Percentiles rank a stretch among this genome's conserved stretches.
phyloP scores from a whole-genome alignment of 2,888 invertebrate species.

The Mellilla xanthometata region DNA sequence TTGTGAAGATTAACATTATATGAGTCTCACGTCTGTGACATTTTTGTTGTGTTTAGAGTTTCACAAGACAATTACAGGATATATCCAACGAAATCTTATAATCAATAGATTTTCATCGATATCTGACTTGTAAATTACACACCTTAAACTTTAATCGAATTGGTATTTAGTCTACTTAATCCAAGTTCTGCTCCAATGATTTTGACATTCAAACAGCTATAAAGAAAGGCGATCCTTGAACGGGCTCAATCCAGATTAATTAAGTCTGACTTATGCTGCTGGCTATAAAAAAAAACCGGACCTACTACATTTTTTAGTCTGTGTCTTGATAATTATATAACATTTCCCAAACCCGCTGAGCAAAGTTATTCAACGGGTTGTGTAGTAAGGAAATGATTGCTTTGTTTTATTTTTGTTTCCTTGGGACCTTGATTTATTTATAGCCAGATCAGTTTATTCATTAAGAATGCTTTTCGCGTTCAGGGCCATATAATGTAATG shows the following conservation, averaged over 20 bases:
- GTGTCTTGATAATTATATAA: slow-evolving; percentile 36
- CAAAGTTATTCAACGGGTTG: slow-evolving; percentile 33
- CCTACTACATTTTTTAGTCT: slow-evolving; percentile 32
- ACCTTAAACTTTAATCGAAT: no score
- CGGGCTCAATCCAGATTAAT: slow-evolving; percentile 21
- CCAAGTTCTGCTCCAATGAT: slow-evolving; percentile 1
- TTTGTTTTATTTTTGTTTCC: slow-evolving; percentile 18
- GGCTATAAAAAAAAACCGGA: slow-evolving; percentile 29
- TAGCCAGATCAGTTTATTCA: not conserved
- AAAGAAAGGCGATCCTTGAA: slow-evolving; percentile 11
- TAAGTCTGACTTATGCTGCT: slow-evolving; percentile 20
- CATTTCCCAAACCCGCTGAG: slow-evolving; percentile 39
- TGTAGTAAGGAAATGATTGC: slow-evolving; percentile 39
- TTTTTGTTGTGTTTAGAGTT: no score
- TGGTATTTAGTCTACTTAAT: not conserved
- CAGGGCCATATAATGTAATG: no score
- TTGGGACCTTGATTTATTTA: not conserved
- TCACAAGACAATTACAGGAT: no score
- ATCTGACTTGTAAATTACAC: no score
- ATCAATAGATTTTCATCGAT: no score
- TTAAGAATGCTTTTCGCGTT: no score
- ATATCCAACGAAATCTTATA: no score
- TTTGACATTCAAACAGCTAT: slow-evolving; percentile 6
- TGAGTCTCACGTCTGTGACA: no score
- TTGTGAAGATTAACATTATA: no score